A percentile compares a stretch with the other conserved stretches of the same genome.
Evolutionary conservation across 2,113 vertebrate genomes (phyloP).

Genomic region (Micronycteris hirsuta): DNA sequence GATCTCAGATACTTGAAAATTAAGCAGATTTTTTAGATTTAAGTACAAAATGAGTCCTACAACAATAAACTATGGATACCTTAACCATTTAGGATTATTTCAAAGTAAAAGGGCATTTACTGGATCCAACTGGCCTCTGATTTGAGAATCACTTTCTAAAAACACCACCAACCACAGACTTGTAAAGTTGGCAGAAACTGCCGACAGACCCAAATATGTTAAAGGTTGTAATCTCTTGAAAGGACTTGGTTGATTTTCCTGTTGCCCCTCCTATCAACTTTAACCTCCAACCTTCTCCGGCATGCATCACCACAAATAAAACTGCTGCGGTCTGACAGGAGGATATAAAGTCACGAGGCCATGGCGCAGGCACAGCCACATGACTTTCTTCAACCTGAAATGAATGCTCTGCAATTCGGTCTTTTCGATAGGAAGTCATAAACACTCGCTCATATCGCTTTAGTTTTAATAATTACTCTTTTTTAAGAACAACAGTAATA

Average conservation of each 20-base stretch:
- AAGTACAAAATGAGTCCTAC: conserved; percentile 76
- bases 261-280: conserved; percentile 92
- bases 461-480: conserved; percentile 92
- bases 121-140: conserved; percentile 81
- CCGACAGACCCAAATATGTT: conserved; percentile 84
- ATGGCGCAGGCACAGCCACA: conserved; percentile 80
- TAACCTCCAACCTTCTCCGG: conserved; percentile 90
- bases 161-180: conserved; percentile 76
- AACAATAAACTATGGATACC: conserved; percentile 72
- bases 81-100: conserved; percentile 59
- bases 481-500: conserved; percentile 79
- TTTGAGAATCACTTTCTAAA: conserved; percentile 81
- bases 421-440: conserved; percentile 84
- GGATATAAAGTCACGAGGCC: conserved; percentile 87
- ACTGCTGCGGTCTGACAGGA: conserved; percentile 85
- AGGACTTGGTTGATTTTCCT: conserved; percentile 88
- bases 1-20: conserved; percentile 14
- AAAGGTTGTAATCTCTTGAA: conserved; percentile 90
- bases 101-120: conserved; percentile 73
- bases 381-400: conserved; percentile 83
- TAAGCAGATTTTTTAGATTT: neutral
- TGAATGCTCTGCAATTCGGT: conserved; percentile 76
- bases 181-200: conserved; percentile 81
- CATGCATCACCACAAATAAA: conserved; percentile 91
- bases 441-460: conserved; percentile 86